Conservation (phyloP, 2,113 vertebrate genomes). For the Nibea albiflora region DNA sequence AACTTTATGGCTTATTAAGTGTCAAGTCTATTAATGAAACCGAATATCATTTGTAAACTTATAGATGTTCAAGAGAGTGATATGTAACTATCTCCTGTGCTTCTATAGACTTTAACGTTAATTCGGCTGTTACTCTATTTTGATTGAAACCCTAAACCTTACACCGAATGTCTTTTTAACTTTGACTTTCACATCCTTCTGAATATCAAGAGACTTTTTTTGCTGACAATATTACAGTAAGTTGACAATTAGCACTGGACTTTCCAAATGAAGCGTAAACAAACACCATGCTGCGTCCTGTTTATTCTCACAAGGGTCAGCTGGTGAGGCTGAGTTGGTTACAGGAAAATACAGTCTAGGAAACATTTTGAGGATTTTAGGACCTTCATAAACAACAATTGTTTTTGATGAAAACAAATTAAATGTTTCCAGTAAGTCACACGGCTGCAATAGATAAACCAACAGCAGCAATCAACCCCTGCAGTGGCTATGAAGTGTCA, state of each 20-base stretch:
- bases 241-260: slow-evolving; percentile 21
- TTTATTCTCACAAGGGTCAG: not conserved
- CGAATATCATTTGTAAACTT: not conserved
- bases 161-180: not conserved
- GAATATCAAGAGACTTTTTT: slow-evolving; percentile 11
- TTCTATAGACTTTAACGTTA: not conserved
- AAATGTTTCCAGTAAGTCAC: not conserved
- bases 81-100: not conserved
- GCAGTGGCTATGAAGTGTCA: not conserved
- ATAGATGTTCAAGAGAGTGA: not conserved
- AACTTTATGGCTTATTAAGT: not conserved
- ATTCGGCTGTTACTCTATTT: too few species aligned
- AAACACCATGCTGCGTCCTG: not conserved
- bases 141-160: not conserved
- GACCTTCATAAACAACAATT: too few species aligned
- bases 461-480: not conserved
- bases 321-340: not conserved
- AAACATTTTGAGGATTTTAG: not conserved
- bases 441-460: not conserved
- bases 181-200: slow-evolving; percentile 46
- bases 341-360: slow-evolving; percentile 22
- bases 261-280: slow-evolving; percentile 47
- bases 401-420: not conserved
- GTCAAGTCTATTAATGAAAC: not conserved
- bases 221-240: slow-evolving; percentile 1